Conservation (phyloP, 1,140 invertebrate species). For the Drosophila grimshawi region DNA sequence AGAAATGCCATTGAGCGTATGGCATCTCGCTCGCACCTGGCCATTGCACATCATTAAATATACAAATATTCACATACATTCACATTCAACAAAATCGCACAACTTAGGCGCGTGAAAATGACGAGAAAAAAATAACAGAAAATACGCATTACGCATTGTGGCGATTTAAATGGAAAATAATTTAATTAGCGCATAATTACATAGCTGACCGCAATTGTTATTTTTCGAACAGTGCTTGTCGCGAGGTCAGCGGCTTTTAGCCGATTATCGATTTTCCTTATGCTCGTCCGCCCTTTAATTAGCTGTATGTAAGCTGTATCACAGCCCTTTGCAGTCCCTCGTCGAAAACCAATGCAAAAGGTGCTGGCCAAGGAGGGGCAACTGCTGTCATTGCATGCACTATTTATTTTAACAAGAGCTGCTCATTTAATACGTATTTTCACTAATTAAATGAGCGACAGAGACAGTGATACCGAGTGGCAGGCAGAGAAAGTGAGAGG, state of each 20-base stretch:
- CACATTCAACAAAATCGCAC: conserved; percentile 30
- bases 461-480: conserved; percentile 7
- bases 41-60: conserved; percentile 62
- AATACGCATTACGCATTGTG: conserved; percentile 32
- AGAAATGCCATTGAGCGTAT: conserved; percentile 4
- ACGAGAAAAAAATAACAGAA: conserved; percentile 25
- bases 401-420: conserved; percentile 83
- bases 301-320: conserved; percentile 70
- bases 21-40: conserved; percentile 52
- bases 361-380: not conserved
- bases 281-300: conserved; percentile 68
- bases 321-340: conserved; percentile 14
- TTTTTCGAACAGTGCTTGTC: conserved; percentile 65
- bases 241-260: conserved; percentile 66
- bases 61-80: conserved; percentile 62
- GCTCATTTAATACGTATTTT: conserved; percentile 82
- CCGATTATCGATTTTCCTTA: conserved; percentile 60
- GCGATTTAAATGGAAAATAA: conserved; percentile 76
- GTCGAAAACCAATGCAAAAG: conserved; percentile 49
- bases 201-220: conserved; percentile 73
- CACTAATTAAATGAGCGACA: conserved; percentile 74
- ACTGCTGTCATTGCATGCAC: conserved; percentile 72
- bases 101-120: conserved; percentile 29
- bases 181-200: conserved; percentile 84
- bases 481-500: not conserved